phyloP scores from a whole-genome alignment of 2,888 invertebrate genomes.

The Nectonema munidae region DNA sequence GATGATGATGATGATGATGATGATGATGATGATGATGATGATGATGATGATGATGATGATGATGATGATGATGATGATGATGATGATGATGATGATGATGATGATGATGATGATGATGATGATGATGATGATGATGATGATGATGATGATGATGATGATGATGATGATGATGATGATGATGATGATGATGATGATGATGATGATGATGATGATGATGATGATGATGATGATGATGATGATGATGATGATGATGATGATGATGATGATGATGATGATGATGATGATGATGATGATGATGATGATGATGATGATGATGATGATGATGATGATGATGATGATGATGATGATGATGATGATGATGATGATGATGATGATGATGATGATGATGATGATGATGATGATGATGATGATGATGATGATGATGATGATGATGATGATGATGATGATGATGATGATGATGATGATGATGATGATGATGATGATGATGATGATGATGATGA shows the following conservation, averaged over 20 bases:
- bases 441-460: neutral
- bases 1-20: slow-evolving; percentile 5
- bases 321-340: neutral
- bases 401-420: slow-evolving; percentile 5
- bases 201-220: slow-evolving; percentile 5
- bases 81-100: slow-evolving; percentile 5
- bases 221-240: neutral
- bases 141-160: neutral
- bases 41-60: slow-evolving; percentile 5
- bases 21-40: slow-evolving; percentile 5
- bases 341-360: neutral
- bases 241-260: neutral
- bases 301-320: slow-evolving; percentile 5
- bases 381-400: neutral
- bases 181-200: neutral
- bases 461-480: slow-evolving; percentile 1
- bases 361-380: slow-evolving; percentile 1
- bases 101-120: slow-evolving; percentile 5
- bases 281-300: neutral
- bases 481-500: neutral
- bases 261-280: slow-evolving; percentile 1
- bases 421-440: neutral
- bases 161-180: neutral
- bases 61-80: slow-evolving; percentile 5
- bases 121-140: neutral